Percentiles rank a stretch among this genome's conserved stretches.
Conservation (phyloP, 2,113 vertebrate species). For the Ifrita kowaldi region DNA sequence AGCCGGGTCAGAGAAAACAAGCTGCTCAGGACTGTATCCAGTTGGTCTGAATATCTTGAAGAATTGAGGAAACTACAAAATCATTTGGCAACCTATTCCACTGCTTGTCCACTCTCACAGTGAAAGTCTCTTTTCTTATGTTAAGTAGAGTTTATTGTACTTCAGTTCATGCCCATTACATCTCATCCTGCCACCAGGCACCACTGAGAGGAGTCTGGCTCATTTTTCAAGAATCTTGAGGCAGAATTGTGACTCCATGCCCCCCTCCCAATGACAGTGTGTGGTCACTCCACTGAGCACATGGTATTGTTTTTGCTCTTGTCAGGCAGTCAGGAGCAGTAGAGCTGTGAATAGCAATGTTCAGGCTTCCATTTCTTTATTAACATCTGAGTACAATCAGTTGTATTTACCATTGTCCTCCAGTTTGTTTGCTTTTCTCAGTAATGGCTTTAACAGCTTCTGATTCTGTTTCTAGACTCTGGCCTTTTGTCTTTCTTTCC, state of each 20-base stretch:
- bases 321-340: neutral
- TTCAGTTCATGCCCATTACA: neutral
- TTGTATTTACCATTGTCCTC: constrained; percentile 37
- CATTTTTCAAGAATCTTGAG: neutral
- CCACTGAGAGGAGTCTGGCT: neutral
- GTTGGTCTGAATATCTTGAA: neutral
- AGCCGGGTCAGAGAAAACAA: neutral
- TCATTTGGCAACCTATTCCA: fast-evolving
- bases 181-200: neutral
- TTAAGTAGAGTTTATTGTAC: neutral
- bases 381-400: neutral
- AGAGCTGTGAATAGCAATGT: neutral
- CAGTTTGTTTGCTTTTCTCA: constrained; percentile 22
- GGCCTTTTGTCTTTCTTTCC: neutral
- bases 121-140: neutral
- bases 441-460: neutral
- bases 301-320: neutral
- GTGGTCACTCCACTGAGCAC: neutral
- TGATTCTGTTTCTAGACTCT: neutral
- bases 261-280: neutral
- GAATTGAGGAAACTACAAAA: neutral
- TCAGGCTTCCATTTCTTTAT: neutral
- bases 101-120: neutral
- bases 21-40: neutral
- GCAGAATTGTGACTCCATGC: neutral